Evolutionary conservation across 2,888 invertebrate genomes (phyloP), one percentile per base, ranked within the genome.

Genomic region (Himalopsyche anomala): DNA sequence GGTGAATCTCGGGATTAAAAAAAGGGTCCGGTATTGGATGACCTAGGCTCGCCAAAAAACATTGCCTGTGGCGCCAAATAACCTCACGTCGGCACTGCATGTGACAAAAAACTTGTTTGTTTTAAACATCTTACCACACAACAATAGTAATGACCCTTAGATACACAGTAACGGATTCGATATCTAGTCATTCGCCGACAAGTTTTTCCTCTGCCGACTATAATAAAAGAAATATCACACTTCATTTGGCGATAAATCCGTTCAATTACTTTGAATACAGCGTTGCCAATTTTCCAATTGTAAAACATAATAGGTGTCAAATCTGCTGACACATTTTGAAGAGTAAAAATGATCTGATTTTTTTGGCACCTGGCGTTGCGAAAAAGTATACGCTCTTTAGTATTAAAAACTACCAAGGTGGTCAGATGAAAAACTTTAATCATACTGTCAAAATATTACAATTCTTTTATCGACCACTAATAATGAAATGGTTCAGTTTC

Each of bases 181-280:
- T 62, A 19, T 62, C 62, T 19, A 62, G 19, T 62, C 62, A 62
- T 62, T 62, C 19, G 19, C 62, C 62, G 62, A 5, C 62, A 62
- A 62, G 19, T 62, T 62, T 62, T 62, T 62, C 9, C 62, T 62
- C 62, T 28, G 19, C 19, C 62, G 62, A 62, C 62, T 15, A 28
- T 62, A 62, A 62, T 62, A 28, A 4, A 62, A 62, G 62, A 62
- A 62, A 62, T 28, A 62, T 9, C 62, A 62, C 62, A 62, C 62
- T 62, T 28, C 62, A 62, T 62, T 62, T 62, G 62, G 19, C 62
- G 19, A 28, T 62, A n/a, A 62, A 62, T 62, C 19, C 62, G 19
- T 62, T 62, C 28, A 62, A 28, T 62, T 62, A 62, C 19, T 19
- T 62, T 62, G 62, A 62, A 62, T 62, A 62, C 62, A 28, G 62